Evolutionary conservation across 2,797 vertebrate species (phyloP).

Genomic region (Phrynocephalus forsythii): DNA sequence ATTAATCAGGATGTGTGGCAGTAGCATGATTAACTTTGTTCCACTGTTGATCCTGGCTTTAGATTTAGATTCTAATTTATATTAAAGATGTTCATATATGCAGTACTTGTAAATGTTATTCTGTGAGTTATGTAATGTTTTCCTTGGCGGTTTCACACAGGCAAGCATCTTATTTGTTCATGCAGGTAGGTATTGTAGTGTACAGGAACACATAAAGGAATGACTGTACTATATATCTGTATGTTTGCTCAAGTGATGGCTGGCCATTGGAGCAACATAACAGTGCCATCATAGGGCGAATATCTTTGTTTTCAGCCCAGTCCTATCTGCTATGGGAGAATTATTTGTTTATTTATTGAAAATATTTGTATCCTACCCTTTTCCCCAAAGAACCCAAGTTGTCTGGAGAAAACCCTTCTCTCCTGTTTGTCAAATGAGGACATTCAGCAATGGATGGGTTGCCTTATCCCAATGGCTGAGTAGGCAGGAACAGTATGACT

Average conservation of each 20-base stretch:
- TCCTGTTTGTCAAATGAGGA: background rate
- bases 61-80: background rate
- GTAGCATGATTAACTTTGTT: background rate
- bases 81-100: background rate
- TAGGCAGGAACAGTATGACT: background rate
- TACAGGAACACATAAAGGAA: background rate
- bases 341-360: background rate
- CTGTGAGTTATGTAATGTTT: no score
- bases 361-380: no score
- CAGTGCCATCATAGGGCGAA: background rate
- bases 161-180: background rate
- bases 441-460: background rate
- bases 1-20: background rate
- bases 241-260: background rate
- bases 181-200: background rate
- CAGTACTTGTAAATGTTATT: background rate
- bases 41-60: background rate
- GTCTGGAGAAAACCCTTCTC: background rate
- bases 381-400: no score
- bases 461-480: background rate
- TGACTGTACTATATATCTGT: background rate
- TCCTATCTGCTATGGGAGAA: background rate
- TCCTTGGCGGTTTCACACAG: background rate
- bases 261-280: background rate
- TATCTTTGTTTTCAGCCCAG: no score